Evolutionary conservation across 2,797 vertebrate species (phyloP).

Genomic region (Bradypodion ventrale): DNA sequence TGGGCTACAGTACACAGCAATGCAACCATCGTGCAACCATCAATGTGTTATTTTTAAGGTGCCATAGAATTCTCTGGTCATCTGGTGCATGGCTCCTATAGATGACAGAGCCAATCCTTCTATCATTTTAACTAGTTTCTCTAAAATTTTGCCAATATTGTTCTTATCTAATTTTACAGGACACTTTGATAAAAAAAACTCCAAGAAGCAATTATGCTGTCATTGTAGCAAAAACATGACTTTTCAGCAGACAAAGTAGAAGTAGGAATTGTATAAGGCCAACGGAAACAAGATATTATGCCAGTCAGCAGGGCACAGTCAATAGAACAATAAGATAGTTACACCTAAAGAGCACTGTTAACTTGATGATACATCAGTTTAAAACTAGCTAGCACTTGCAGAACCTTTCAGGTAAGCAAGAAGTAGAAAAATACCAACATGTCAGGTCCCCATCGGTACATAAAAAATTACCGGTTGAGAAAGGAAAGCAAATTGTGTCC

Average conservation of each 20-base stretch:
- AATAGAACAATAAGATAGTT: not conserved
- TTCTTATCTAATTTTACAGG: not conserved
- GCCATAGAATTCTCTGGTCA: not conserved
- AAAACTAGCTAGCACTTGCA: not conserved
- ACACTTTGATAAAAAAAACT: not conserved
- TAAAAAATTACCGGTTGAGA: not conserved
- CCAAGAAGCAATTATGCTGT: not conserved
- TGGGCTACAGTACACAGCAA: not conserved
- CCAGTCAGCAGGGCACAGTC: conserved; percentile 15
- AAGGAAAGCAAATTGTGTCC: not conserved
- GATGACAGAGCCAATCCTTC: not conserved
- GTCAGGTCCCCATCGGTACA: not conserved
- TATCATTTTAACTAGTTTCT: not conserved
- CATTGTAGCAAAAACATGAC: conserved; percentile 1
- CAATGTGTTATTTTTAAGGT: not conserved
- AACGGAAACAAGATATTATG: conserved; percentile 22
- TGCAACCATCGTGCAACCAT: too few species aligned
- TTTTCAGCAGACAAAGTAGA: not conserved
- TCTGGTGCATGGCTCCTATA: not conserved
- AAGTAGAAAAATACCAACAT: not conserved
- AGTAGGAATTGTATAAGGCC: not conserved
- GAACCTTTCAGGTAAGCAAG: not conserved
- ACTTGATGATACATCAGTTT: not conserved
- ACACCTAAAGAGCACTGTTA: not conserved
- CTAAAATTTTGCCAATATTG: not conserved